These are phyloP conservation scores for Antheraea pernyi DNA, from an alignment of 1,140 invertebrate species.

Conservation along the genomic window DNA sequence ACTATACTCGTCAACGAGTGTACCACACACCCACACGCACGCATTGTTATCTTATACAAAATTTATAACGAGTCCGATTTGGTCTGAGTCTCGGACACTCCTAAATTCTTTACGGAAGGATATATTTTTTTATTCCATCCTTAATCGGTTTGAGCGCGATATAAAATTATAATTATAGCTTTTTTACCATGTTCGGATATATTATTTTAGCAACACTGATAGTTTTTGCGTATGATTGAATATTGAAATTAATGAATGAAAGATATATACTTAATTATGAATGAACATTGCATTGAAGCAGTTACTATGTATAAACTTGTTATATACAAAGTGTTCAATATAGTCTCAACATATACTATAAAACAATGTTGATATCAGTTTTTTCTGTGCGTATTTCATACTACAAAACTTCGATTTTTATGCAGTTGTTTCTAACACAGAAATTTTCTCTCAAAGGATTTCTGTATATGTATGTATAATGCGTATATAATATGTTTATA, in stretches of 20 bases:
- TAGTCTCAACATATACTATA: no score
- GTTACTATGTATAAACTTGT: no score
- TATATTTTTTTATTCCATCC: constrained; percentile 55
- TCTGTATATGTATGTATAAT: no score
- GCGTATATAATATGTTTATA: no score
- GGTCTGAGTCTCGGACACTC: constrained; percentile 69
- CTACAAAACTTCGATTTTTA: no score
- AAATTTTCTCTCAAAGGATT: no score
- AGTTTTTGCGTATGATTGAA: constrained; percentile 32
- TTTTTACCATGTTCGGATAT: constrained; percentile 42
- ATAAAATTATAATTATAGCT: constrained; percentile 71
- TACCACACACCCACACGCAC: constrained; percentile 73
- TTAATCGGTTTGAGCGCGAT: constrained; percentile 47
- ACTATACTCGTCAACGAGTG: constrained; percentile 76
- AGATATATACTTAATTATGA: constrained; percentile 15
- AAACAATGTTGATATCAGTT: no score
- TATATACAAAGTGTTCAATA: no score
- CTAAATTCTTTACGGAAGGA: constrained; percentile 77
- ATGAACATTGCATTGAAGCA: constrained; percentile 10
- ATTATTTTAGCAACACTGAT: constrained; percentile 54
- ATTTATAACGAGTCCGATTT: constrained; percentile 77
- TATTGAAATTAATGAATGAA: constrained; percentile 31
- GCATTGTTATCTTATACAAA: constrained; percentile 78
- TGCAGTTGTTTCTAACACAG: no score
- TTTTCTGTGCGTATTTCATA: no score